Evolutionary conservation across 2,888 invertebrate species (phyloP).

Genomic region (Shargacucullia verbasci): DNA sequence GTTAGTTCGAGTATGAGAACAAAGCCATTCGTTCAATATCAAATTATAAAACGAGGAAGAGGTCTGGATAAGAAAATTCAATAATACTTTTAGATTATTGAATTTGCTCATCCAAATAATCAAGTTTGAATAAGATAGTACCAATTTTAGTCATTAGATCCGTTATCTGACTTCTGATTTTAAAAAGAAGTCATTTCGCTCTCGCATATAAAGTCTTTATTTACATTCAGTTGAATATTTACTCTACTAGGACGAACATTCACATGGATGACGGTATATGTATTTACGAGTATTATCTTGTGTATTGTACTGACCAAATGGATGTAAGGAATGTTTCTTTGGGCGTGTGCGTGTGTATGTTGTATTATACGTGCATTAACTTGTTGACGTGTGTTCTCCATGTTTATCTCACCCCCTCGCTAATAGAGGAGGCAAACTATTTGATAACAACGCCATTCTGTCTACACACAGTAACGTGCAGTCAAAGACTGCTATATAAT

Average conservation of each 20-base stretch:
- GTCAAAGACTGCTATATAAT: not conserved
- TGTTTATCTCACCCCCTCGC: constrained; percentile 17
- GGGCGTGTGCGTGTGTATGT: not conserved
- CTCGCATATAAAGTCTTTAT: too few relatives aligned
- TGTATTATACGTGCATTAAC: not conserved
- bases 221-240: too few relatives aligned
- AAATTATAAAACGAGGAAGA: constrained; percentile 41
- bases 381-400: constrained; percentile 38
- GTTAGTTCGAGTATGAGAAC: constrained; percentile 49
- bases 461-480: not conserved
- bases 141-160: constrained; percentile 32
- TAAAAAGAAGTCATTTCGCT: not conserved
- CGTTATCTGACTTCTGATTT: constrained; percentile 11
- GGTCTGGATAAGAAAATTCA: constrained; percentile 35
- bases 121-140: constrained; percentile 32
- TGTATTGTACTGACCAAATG: constrained; percentile 13
- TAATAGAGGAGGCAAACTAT: constrained; percentile 31
- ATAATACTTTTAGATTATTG: constrained; percentile 40
- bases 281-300: constrained; percentile 1
- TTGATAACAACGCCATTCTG: constrained; percentile 17
- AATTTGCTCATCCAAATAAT: constrained; percentile 46
- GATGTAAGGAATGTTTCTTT: constrained; percentile 12
- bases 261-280: too few relatives aligned
- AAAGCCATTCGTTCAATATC: constrained; percentile 52
- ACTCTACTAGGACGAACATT: too few relatives aligned